Conservation (phyloP, 2,888 invertebrate genomes). For the Eubasilissa splendida region DNA sequence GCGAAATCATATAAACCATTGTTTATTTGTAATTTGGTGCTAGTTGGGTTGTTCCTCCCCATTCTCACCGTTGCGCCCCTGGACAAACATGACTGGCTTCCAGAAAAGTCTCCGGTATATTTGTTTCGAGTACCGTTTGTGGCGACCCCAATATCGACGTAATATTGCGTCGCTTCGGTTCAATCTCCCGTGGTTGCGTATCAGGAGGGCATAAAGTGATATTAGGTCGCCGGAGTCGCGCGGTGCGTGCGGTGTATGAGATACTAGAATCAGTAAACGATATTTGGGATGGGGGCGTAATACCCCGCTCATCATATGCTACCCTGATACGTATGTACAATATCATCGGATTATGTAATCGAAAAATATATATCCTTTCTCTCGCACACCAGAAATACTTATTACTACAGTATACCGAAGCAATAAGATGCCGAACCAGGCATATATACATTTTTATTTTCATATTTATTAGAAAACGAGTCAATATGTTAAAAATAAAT, state of each 20-base stretch:
- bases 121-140: slow-evolving; percentile 43
- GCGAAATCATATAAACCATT: no score
- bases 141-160: slow-evolving; percentile 47
- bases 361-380: neutral
- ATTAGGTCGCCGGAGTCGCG: slow-evolving; percentile 40
- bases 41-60: no score
- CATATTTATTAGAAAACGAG: no score
- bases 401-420: no score
- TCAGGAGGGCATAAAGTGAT: slow-evolving; percentile 48
- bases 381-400: neutral
- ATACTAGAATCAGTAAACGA: slow-evolving; percentile 4
- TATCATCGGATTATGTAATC: slow-evolving; percentile 32
- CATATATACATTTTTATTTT: no score
- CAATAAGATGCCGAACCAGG: no score
- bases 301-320: slow-evolving; percentile 34
- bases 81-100: neutral
- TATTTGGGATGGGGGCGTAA: slow-evolving; percentile 1
- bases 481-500: no score
- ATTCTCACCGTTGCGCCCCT: neutral
- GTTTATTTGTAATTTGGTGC: no score
- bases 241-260: slow-evolving; percentile 4
- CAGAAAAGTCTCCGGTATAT: slow-evolving; percentile 37
- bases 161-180: slow-evolving; percentile 46
- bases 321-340: slow-evolving; percentile 25
- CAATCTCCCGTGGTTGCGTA: slow-evolving; percentile 53